Conservation (phyloP, 2,113 vertebrate genomes). For the Calyptomena viridis region DNA sequence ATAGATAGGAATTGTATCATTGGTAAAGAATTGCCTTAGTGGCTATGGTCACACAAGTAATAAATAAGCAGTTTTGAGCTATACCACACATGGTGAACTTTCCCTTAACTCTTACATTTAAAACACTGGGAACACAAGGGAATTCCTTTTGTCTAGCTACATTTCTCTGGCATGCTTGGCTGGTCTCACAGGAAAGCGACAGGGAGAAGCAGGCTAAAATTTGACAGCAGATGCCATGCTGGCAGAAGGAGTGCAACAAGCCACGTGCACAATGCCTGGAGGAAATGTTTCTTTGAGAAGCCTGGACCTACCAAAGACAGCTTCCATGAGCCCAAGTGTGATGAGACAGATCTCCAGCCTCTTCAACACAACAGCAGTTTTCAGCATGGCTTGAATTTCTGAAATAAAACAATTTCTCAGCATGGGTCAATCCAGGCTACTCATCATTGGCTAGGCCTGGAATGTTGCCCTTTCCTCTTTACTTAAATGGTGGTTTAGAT, state of each 20-base stretch:
- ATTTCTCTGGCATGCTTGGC: background rate
- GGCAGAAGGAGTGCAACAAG: background rate
- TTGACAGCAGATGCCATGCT: background rate
- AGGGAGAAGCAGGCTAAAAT: background rate
- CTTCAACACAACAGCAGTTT: background rate
- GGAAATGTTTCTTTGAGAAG: background rate
- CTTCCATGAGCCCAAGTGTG: background rate
- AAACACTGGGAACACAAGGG: background rate
- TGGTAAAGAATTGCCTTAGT: background rate
- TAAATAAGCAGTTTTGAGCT: background rate
- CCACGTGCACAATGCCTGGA: rapidly evolving
- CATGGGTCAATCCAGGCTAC: background rate
- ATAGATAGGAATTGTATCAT: background rate
- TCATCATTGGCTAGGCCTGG: background rate
- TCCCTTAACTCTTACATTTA: background rate
- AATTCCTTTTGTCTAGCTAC: background rate
- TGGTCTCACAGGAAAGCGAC: background rate
- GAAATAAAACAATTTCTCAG: background rate
- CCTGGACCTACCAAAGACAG: background rate
- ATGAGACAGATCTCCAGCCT: background rate
- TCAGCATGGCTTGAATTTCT: background rate
- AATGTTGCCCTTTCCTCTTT: background rate
- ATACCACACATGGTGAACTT: background rate
- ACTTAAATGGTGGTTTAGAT: background rate
- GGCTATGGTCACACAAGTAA: background rate